Percentiles rank a stretch among this genome's conserved stretches.
Conservation (phyloP, 2,797 vertebrate species). For the Lutjanus argentimaculatus region DNA sequence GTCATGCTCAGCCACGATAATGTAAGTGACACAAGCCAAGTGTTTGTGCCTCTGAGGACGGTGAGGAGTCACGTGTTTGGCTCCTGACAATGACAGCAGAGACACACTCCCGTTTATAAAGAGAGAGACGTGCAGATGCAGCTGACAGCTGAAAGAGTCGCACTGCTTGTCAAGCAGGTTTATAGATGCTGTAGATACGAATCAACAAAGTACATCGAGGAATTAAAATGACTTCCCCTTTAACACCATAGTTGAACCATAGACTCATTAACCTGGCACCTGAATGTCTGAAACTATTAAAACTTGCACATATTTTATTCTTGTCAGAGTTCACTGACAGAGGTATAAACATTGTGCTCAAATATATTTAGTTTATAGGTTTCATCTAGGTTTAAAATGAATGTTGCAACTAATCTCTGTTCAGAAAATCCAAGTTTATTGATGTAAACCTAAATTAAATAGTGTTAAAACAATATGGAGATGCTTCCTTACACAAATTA, state of each 20-base stretch:
- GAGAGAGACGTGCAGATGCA: background rate
- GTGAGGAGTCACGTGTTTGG: background rate
- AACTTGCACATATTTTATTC: background rate
- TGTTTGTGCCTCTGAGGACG: background rate
- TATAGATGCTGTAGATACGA: background rate
- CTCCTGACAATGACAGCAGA: background rate
- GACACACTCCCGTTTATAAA: too few relatives aligned
- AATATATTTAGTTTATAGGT: too few relatives aligned
- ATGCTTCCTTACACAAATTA: too few relatives aligned
- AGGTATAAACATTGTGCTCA: background rate
- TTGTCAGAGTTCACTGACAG: background rate
- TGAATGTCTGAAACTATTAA: background rate
- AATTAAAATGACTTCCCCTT: background rate
- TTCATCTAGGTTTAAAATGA: too few relatives aligned
- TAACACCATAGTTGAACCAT: background rate
- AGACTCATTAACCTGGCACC: background rate
- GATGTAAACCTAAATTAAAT: too few relatives aligned
- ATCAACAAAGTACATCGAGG: background rate
- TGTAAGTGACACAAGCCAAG: slow-evolving; percentile 76
- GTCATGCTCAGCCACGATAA: slow-evolving; percentile 99
- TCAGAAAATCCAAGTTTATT: too few relatives aligned
- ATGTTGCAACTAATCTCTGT: too few relatives aligned
- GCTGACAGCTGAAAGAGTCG: background rate
- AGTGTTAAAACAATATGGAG: too few relatives aligned
- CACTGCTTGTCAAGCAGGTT: background rate